Evolutionary conservation across 2,113 vertebrate genomes (phyloP).

Genomic region (Megalops atlanticus): DNA sequence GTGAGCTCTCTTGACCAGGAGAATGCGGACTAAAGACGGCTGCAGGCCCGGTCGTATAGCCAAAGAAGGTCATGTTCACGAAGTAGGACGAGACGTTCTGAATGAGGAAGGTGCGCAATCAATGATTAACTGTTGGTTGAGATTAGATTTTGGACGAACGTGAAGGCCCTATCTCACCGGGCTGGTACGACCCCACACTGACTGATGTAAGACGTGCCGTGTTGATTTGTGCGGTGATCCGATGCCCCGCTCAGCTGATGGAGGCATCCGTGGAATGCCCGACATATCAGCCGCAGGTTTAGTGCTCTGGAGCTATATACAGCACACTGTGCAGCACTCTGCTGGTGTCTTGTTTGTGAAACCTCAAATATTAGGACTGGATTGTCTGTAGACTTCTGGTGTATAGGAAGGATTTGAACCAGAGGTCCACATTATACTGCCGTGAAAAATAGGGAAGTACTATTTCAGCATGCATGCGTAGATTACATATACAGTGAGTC

Average conservation of each 20-base stretch:
- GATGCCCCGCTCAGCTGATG: conserved; percentile 41
- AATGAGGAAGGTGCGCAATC: not conserved
- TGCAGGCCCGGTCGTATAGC: no score
- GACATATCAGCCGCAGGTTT: not conserved
- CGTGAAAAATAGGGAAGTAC: no score
- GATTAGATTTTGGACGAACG: conserved; percentile 4
- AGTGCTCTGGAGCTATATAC: not conserved
- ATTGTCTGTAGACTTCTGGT: not conserved
- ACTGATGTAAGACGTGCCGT: conserved; percentile 10
- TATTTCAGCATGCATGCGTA: no score
- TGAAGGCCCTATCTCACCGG: not conserved
- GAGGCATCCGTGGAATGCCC: conserved; percentile 12
- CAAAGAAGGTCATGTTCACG: no score
- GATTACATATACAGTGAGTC: no score
- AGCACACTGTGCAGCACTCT: not conserved
- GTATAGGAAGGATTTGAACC: not conserved
- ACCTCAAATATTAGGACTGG: not conserved
- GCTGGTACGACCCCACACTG: not conserved
- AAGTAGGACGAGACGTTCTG: not conserved
- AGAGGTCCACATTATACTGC: no score
- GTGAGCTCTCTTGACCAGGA: no score
- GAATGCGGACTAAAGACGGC: no score
- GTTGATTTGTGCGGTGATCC: conserved; percentile 3
- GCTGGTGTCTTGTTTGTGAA: no score
- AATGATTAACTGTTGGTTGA: not conserved